These are phyloP conservation scores for Aspidapion aeneum DNA, from an alignment of 2,888 invertebrate species.

Conservation along the genomic window DNA sequence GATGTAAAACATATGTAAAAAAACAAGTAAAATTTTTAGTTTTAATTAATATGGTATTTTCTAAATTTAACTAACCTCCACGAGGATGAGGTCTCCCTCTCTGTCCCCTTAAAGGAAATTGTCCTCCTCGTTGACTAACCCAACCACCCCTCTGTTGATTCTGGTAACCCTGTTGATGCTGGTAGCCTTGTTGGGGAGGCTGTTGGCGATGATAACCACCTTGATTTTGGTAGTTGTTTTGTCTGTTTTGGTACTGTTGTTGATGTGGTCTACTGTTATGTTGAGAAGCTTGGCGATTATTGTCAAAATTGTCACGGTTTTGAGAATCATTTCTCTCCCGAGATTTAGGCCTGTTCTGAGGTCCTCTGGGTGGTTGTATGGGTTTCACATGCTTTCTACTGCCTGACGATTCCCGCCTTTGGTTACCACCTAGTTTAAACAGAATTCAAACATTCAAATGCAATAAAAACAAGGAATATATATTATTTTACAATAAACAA, in stretches of 20 bases:
- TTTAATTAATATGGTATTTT: not conserved
- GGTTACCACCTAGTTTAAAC: not conserved
- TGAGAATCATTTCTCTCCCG: slow-evolving; percentile 41
- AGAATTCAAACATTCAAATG: not conserved
- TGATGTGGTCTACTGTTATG: slow-evolving; percentile 8
- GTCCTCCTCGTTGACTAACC: slow-evolving; percentile 32
- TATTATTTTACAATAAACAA: too few relatives aligned
- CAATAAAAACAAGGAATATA: not conserved
- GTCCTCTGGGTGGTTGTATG: slow-evolving; percentile 40
- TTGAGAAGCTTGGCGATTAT: slow-evolving; percentile 1
- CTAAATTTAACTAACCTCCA: slow-evolving; percentile 18
- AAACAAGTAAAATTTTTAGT: too few relatives aligned
- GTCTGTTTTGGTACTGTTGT: not conserved
- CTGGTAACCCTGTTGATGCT: slow-evolving; percentile 22
- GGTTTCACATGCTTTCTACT: slow-evolving; percentile 44
- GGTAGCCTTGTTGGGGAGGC: slow-evolving; percentile 15
- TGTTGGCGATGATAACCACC: not conserved
- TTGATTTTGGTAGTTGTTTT: slow-evolving; percentile 13
- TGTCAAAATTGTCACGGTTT: slow-evolving; percentile 18
- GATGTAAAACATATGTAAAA: too few relatives aligned
- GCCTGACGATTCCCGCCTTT: slow-evolving; percentile 26
- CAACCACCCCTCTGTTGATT: slow-evolving; percentile 30
- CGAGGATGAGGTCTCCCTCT: slow-evolving; percentile 28
- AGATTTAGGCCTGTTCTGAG: slow-evolving; percentile 38
- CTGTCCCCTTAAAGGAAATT: slow-evolving; percentile 23